These are phyloP conservation scores for Orthonyx spaldingii DNA, from an alignment of 2,113 vertebrate genomes.

Conservation along the genomic window DNA sequence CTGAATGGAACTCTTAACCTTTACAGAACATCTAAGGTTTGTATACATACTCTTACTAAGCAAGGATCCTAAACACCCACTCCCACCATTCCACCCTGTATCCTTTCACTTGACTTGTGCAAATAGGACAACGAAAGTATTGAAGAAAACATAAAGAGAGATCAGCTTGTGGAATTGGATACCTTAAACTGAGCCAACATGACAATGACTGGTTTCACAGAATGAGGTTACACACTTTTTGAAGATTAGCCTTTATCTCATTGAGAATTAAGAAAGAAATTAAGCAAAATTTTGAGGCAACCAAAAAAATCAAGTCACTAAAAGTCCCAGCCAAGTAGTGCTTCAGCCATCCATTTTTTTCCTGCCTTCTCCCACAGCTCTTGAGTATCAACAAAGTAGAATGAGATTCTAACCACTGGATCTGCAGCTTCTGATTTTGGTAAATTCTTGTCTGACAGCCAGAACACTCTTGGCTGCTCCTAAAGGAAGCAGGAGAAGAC, in stretches of 20 bases:
- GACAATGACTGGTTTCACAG: background rate
- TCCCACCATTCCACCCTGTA: background rate
- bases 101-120: background rate
- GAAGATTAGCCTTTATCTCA: background rate
- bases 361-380: background rate
- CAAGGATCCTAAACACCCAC: background rate
- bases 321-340: background rate
- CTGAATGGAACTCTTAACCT: background rate
- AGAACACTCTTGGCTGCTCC: background rate
- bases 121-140: background rate
- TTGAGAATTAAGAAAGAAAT: background rate
- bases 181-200: background rate
- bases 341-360: background rate
- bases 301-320: background rate
- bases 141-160: background rate
- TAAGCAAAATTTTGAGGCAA: background rate
- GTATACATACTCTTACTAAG: background rate
- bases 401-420: background rate
- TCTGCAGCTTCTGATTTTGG: background rate
- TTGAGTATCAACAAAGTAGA: background rate
- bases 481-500: background rate
- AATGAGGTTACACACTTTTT: background rate
- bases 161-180: fast-evolving
- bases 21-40: background rate
- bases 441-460: background rate